Evolutionary conservation across 2,113 vertebrate species (phyloP).

Genomic region (Saccopteryx leptura): DNA sequence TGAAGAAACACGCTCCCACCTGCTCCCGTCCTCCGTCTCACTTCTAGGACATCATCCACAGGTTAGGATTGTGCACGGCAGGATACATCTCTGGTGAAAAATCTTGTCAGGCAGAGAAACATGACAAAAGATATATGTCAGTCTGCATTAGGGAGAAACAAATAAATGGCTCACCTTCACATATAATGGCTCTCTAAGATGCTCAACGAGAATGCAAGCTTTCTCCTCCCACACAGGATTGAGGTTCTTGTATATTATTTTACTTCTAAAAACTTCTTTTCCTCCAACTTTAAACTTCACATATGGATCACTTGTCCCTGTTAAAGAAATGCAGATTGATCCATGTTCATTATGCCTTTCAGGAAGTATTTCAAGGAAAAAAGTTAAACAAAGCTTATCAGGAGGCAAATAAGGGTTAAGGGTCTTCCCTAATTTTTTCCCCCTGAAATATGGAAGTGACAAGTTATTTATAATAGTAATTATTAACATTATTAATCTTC

Average conservation of each 20-base stretch:
- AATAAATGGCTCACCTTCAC: conserved; percentile 92
- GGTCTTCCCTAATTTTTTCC: neutral
- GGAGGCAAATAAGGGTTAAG: neutral
- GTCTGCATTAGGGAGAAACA: neutral
- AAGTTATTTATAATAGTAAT: neutral
- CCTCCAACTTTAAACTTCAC: conserved; percentile 99
- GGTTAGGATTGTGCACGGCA: neutral
- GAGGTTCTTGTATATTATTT: conserved; percentile 97
- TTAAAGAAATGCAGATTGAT: conserved; percentile 57
- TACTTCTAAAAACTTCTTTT: conserved; percentile 98
- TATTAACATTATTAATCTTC: neutral
- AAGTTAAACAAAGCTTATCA: neutral
- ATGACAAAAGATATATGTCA: neutral
- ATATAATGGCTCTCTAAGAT: conserved; percentile 93
- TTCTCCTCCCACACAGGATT: conserved; percentile 99
- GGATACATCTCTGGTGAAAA: neutral
- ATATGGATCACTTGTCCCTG: conserved; percentile 98
- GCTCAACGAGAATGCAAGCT: conserved; percentile 92
- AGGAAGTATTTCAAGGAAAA: conserved; percentile 31
- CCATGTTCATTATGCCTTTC: neutral
- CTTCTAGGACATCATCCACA: neutral
- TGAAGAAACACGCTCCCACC: neutral
- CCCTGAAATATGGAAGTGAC: neutral
- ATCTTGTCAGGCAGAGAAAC: neutral
- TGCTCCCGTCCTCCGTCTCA: neutral